Evolutionary conservation across 1,140 invertebrate species (phyloP).

Genomic region (Meloidogyne hapla): DNA sequence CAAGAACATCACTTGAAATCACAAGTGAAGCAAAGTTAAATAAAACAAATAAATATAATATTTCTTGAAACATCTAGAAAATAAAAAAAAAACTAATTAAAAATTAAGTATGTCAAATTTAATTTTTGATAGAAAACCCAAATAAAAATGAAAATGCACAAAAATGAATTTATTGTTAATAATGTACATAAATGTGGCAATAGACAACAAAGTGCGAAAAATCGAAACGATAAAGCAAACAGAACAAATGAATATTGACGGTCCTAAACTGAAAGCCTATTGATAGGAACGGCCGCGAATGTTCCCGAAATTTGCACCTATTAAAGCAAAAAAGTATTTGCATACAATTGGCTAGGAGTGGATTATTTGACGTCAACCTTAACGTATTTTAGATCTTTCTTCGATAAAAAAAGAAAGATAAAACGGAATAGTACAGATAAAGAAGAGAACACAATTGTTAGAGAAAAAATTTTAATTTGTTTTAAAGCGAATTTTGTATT

Average conservation of each 20-base stretch:
- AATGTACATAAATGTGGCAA: no score
- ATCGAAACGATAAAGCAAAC: no score
- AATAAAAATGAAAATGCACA: no score
- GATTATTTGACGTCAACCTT: constrained; percentile 2
- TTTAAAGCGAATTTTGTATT: neutral
- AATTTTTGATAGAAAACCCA: no score
- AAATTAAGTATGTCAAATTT: no score
- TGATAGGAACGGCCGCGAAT: neutral
- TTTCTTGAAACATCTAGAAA: neutral
- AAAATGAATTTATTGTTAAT: no score
- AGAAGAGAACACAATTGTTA: neutral
- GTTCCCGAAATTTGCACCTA: neutral
- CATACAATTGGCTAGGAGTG: neutral
- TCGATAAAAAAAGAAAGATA: neutral
- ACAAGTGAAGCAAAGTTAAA: constrained; percentile 5
- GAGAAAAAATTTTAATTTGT: neutral
- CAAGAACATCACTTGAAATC: constrained; percentile 74
- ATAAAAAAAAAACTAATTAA: neutral
- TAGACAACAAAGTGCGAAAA: no score
- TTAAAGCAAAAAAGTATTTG: neutral
- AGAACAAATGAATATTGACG: no score
- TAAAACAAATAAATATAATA: neutral
- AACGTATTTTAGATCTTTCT: neutral
- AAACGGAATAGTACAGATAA: neutral
- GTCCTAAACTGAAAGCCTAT: neutral